Base-by-base conservation (phyloP, 2,888 invertebrate species). In the Drosophila anceps region DNA sequence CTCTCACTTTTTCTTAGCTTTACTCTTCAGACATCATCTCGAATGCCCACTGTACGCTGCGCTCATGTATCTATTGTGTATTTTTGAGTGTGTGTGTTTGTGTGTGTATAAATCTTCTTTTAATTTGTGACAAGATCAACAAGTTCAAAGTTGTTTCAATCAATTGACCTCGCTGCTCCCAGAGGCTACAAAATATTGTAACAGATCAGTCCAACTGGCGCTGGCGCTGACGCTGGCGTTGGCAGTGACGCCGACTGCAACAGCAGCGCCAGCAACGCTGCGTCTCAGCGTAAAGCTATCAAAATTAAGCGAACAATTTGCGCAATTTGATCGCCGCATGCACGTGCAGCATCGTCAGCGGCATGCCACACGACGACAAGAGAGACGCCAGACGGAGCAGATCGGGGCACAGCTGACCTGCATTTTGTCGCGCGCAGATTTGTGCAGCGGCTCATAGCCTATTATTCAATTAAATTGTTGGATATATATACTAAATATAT, bases 71-170 rank as follows among this genome's bases (percentile, higher is more conserved):
- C 60, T 71, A 72, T 53, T 63, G 55, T 69, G 63, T 68, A 57
- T 60, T 29, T 27, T 1, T 20, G 12, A n/a, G n/a, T 31, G 12
- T 31, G 65, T 75, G 62, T 69, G 55, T 55, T 50, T 76, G 76
- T 82, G 71, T 68, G 81, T 83, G 81, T 91, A 92, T 92, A 92
- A 92, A 92, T 92, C 92, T 92, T 92, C 86, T 90, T 91, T 92
- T 92, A 92, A 93, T 93, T 92, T 93, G 93, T 92, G 92, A 92
- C 93, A 93, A 93, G 93, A 93, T 93, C 93, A 92, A 92, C 93
- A 91, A 92, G 93, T 93, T 93, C 93, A 93, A 92, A 93, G 93
- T 92, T 93, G 92, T 91, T 91, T 90, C 90, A 90, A 91, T 92
- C 92, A 93, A 93, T 93, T 93, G 92, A 93, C 93, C 93, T 92